Evolutionary conservation across 2,113 vertebrate genomes (phyloP).

Genomic region (Heteronetta atricapilla): DNA sequence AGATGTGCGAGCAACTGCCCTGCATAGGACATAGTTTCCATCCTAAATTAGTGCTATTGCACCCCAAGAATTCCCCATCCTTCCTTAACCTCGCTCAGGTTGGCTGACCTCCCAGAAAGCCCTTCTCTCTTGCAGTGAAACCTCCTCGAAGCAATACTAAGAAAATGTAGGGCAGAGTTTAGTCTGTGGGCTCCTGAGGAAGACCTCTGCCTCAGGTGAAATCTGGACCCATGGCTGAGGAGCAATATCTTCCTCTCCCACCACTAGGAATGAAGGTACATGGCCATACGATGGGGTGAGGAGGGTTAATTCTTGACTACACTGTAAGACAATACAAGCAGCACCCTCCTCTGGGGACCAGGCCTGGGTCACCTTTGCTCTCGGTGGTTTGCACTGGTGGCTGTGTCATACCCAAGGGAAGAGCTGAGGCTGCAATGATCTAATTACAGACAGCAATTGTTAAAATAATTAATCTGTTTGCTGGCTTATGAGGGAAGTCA

Average conservation of each 20-base stretch:
- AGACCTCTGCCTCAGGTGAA: not conserved
- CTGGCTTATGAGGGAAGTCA: not conserved
- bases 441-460: not conserved
- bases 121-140: not conserved
- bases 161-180: not conserved
- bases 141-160: not conserved
- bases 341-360: not conserved
- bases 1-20: not conserved
- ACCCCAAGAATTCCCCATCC: not conserved
- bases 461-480: slow-evolving; percentile 5
- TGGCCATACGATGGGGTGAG: not conserved
- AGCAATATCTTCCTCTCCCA: not conserved
- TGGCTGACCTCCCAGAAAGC: not conserved
- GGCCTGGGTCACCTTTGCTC: not conserved
- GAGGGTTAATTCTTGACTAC: not conserved
- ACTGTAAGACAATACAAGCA: not conserved
- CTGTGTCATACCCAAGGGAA: not conserved
- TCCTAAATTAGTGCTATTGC: not conserved
- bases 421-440: not conserved
- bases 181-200: not conserved
- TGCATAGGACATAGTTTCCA: accelerated
- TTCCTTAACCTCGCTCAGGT: not conserved
- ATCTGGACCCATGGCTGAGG: not conserved
- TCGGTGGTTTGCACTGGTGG: not conserved
- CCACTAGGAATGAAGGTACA: not conserved